Conservation (phyloP, 2,113 vertebrate genomes). For the Channa maculata region DNA sequence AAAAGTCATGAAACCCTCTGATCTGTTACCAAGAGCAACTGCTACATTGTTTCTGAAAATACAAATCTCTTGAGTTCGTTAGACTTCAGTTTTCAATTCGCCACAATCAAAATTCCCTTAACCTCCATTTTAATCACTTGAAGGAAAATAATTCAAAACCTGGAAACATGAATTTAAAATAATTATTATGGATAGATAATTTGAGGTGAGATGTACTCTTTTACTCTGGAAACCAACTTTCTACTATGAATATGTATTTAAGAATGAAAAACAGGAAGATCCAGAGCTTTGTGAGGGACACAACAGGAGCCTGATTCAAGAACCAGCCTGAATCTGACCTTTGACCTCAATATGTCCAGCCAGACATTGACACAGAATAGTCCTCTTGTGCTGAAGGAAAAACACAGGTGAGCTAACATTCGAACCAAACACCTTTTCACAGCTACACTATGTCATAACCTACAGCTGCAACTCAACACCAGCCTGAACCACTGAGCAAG, state of each 20-base stretch:
- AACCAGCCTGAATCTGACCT: slow-evolving; percentile 43
- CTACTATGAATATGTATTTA: background rate
- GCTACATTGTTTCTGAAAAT: too few relatives aligned
- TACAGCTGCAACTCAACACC: slow-evolving; percentile 46
- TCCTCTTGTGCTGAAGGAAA: slow-evolving; percentile 55
- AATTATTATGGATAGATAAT: too few relatives aligned
- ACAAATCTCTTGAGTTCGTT: too few relatives aligned
- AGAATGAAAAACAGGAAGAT: background rate
- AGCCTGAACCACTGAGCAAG: slow-evolving; percentile 23
- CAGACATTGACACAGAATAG: slow-evolving; percentile 49
- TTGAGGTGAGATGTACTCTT: too few relatives aligned
- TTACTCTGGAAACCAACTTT: background rate
- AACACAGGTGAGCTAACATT: slow-evolving; percentile 69
- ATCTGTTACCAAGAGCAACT: too few relatives aligned
- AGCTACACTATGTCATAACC: slow-evolving; percentile 46
- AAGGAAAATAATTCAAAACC: too few relatives aligned
- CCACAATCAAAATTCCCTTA: too few relatives aligned
- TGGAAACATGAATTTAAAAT: too few relatives aligned
- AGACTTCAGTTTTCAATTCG: too few relatives aligned
- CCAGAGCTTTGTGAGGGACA: background rate
- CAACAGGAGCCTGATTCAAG: slow-evolving; percentile 22
- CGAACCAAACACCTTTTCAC: slow-evolving; percentile 25
- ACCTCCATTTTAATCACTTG: too few relatives aligned
- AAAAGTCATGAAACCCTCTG: too few relatives aligned
- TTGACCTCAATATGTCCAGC: slow-evolving; percentile 43